Evolutionary conservation across 2,797 vertebrate species (phyloP), one percentile per base, ranked within the genome.

Genomic region (Tympanoctomys barrerae): DNA sequence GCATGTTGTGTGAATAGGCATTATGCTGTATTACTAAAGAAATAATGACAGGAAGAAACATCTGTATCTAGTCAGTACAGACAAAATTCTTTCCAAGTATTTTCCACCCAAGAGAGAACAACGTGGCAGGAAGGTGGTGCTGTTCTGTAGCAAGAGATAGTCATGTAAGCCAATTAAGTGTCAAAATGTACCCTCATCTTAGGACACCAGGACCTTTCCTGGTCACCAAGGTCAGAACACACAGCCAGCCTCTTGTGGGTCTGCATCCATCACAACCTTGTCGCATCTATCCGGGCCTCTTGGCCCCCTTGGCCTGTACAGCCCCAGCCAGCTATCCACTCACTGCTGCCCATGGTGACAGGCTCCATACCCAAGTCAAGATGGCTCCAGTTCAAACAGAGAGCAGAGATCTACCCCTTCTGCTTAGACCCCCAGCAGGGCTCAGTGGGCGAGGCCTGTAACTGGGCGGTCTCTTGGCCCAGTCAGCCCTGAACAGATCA

Each of bases 351-450:
- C 62, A 24, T 4, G 3, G 22, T 21, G 10, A 36, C 19, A 39
- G 33, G 28, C 33, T 59, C 1, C 0, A 62, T 1, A 6, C 16
- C 46, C 2, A 0, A 22, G 52, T 13, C 8, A 11, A 59, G 64
- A 83, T 36, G 42, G 11, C 80, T 19, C 75, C 6, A 0, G 7
- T n/a, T 49, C 13, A 19, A 0, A 7, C 1, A 0, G 68, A 33
- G 18, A 24, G 4, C 49, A 8, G 70, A 68, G 52, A 19, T 4
- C 10, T 22, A 13, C 19, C 52, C 12, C 26, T 59, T 46, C 39
- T 26, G 11, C 71, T 28, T 39, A 1, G 71, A 73, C 71, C 82
- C 5, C 86, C 9, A 11, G 46, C 22, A 68, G 49, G 66, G 19
- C 66, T 57, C 66, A 24, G 11, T 16, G 1, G 28, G 86, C 42